phyloP scores from a whole-genome alignment of 2,113 vertebrate genomes.

The Pedetes capensis region DNA sequence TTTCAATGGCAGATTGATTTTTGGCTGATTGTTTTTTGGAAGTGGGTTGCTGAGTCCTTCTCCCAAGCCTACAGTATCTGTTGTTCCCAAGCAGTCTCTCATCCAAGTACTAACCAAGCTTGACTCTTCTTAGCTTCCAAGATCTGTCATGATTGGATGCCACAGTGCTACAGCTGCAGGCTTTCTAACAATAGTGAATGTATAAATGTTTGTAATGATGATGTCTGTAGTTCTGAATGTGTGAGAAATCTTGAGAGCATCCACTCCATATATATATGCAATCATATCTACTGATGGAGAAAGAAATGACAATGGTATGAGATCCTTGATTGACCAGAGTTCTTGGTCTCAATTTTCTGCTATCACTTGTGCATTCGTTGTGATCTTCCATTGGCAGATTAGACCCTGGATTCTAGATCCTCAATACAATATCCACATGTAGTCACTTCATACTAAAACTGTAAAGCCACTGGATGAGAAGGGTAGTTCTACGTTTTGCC shows the following conservation, averaged over 20 bases:
- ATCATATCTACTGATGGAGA: background rate
- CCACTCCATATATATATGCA: no score
- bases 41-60: no score
- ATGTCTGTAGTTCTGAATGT: background rate
- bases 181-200: background rate
- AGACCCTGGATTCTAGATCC: background rate
- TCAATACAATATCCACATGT: accelerated
- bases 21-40: no score
- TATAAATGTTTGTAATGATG: background rate
- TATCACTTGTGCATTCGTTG: background rate
- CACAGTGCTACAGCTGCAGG: no score
- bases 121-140: no score
- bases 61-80: no score
- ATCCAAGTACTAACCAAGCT: no score
- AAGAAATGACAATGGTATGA: background rate
- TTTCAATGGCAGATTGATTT: no score
- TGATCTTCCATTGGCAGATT: background rate
- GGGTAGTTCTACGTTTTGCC: background rate
- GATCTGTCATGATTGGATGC: no score
- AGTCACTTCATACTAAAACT: background rate
- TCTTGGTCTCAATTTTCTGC: background rate
- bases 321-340: background rate
- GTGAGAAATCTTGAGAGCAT: background rate
- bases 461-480: background rate
- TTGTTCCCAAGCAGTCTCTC: no score